Evolutionary conservation across 2,888 invertebrate species (phyloP), one percentile per base, ranked within the genome.

Genomic region (Drosophila anomalata): DNA sequence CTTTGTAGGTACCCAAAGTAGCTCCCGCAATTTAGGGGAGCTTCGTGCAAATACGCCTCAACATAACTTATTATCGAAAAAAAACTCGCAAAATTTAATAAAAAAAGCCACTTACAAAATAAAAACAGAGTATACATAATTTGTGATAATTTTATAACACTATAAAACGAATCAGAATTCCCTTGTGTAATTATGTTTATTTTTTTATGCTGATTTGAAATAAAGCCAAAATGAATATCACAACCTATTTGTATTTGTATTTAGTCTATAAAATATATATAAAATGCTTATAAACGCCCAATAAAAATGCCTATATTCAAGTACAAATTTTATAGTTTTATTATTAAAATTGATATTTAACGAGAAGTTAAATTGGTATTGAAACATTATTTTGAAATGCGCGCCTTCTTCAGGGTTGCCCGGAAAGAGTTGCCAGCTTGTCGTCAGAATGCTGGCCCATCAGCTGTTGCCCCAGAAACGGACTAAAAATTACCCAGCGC

Each of bases 121-220:
- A 72, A 69, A 60, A 63, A 72, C 59, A 67, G 60, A 55, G 63
- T 80, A 83, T 77, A 78, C 70, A 87, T 83, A 81, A 70, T 83
- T 84, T 87, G 81, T 87, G 82, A 81, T 87, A 75, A 84, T 78
- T 82, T 82, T 78, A 76, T 73, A 78, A 78, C 80, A 77, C 67
- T 48, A 58, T 50, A 44, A 50, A 69, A 63, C 71, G 53, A 72
- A 66, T 70, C 69, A 41, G 41, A 68, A 26, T 46, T 51, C 52
- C 17, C 51, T 11, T n/a, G 26, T 31, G 26, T 83, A 73, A 36
- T 73, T 75, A 65, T 63, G 31, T 46, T 44, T 26, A 50, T 61
- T 61, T 52, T 20, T 51, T 46, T 42, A 51, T 67, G 50, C 36
- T 17, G 22, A 70, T 29, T 52, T 55, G 24, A 55, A 47, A 42